Conservation (phyloP, 2,113 vertebrate species). For the Poecile atricapillus region DNA sequence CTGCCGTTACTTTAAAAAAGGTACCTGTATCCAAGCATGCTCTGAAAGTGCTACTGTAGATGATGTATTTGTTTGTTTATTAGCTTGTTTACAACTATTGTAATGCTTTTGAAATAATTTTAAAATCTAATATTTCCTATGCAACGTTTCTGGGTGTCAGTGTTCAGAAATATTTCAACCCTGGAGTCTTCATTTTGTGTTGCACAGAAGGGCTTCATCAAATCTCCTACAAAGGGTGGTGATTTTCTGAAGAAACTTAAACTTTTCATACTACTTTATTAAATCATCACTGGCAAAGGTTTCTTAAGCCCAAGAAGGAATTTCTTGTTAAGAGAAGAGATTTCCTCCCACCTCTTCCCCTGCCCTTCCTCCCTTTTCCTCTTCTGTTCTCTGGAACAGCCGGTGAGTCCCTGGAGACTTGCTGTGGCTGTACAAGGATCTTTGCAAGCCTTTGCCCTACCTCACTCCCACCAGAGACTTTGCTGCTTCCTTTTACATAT, state of each 20-base stretch:
- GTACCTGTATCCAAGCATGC: slow-evolving; percentile 32
- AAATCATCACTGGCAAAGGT: not conserved
- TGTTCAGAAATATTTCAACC: not conserved
- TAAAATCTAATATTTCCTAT: not conserved
- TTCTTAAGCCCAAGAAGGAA: slow-evolving; percentile 14
- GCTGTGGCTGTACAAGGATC: not conserved
- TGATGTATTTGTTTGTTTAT: not conserved
- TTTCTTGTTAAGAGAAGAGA: slow-evolving; percentile 22
- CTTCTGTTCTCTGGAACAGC: not conserved
- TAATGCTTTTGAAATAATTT: not conserved
- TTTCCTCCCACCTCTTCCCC: slow-evolving; percentile 16
- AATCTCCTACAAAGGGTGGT: not conserved
- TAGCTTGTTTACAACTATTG: not conserved
- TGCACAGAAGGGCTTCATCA: not conserved
- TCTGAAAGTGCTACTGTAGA: not conserved
- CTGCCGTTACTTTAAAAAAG: slow-evolving; percentile 80
- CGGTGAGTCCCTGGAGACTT: not conserved
- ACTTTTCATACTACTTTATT: not conserved
- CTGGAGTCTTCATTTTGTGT: not conserved
- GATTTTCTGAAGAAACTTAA: not conserved
- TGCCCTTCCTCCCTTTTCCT: slow-evolving; percentile 32
- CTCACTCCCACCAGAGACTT: not conserved
- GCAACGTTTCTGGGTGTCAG: not conserved
- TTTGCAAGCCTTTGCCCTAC: slow-evolving; percentile 1
- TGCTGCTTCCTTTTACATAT: not conserved